Conservation (phyloP, 2,113 vertebrate genomes). For the Mirza zaza region DNA sequence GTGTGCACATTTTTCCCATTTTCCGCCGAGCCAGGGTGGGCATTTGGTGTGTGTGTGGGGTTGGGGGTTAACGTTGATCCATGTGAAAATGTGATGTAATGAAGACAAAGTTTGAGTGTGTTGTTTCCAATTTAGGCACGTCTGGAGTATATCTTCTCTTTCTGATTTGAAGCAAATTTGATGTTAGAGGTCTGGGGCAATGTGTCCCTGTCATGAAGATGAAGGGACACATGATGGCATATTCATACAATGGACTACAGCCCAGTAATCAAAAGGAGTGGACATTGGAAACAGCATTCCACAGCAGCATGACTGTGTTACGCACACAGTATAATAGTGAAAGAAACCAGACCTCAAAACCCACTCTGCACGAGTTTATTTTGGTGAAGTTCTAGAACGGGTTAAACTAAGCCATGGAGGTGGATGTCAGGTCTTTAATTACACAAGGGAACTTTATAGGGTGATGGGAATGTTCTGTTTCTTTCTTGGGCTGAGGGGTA, state of each 20-base stretch:
- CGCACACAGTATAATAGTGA: background rate
- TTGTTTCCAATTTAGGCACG: background rate
- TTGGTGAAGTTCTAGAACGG: background rate
- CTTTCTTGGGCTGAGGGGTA: background rate
- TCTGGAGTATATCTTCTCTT: background rate
- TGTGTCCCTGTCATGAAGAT: background rate
- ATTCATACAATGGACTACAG: too few species aligned
- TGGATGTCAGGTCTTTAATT: background rate
- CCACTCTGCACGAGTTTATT: background rate
- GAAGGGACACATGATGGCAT: background rate
- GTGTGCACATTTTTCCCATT: background rate
- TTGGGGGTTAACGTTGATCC: background rate
- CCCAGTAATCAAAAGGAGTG: background rate
- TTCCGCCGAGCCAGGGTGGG: background rate
- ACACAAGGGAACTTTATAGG: background rate
- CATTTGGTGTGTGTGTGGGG: background rate
- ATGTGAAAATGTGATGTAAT: background rate
- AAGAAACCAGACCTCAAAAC: background rate
- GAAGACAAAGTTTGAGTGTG: background rate
- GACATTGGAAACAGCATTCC: rapidly evolving
- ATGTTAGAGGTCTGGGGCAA: background rate
- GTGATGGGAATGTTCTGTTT: background rate
- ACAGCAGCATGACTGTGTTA: background rate
- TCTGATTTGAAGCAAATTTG: conserved; percentile 28
- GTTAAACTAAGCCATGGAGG: background rate